phyloP scores from a whole-genome alignment of 2,113 vertebrate genomes.

The Apodemus speciosus region DNA sequence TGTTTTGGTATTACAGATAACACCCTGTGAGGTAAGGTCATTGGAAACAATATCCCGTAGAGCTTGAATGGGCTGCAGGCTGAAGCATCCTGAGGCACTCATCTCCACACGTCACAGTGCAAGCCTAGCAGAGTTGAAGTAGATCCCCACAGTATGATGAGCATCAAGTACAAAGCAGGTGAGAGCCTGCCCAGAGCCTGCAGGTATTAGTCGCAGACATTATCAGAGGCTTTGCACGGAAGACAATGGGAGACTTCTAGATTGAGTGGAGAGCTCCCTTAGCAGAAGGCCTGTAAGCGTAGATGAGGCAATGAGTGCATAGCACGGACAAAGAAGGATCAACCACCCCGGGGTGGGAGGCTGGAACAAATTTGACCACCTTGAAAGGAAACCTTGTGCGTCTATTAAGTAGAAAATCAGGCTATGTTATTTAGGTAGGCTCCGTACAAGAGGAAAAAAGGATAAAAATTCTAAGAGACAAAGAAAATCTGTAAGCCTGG shows the following conservation, averaged over 20 bases:
- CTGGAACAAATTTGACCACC: not conserved
- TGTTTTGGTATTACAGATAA: not conserved
- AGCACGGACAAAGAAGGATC: not conserved
- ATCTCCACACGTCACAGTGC: not conserved
- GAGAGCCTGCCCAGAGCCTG: not conserved
- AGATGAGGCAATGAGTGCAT: not conserved
- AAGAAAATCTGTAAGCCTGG: not conserved
- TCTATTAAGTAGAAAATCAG: not conserved
- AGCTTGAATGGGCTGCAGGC: too few species aligned
- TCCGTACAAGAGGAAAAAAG: not conserved
- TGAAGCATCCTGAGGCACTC: too few species aligned
- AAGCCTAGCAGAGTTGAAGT: not conserved
- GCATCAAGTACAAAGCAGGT: not conserved
- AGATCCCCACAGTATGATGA: not conserved
- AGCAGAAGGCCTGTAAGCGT: not conserved
- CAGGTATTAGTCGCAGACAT: not conserved
- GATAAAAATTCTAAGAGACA: not conserved
- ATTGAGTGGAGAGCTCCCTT: not conserved
- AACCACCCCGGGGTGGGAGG: not conserved
- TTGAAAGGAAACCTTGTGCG: conserved; percentile 17
- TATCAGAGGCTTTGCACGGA: not conserved
- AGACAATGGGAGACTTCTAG: not conserved
- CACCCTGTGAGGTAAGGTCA: not conserved
- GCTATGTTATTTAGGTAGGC: not conserved
- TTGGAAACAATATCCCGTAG: not conserved